Percentiles rank a stretch among this genome's conserved stretches.
Conservation (phyloP, 2,888 invertebrate species). For the Dendrolimus houi region DNA sequence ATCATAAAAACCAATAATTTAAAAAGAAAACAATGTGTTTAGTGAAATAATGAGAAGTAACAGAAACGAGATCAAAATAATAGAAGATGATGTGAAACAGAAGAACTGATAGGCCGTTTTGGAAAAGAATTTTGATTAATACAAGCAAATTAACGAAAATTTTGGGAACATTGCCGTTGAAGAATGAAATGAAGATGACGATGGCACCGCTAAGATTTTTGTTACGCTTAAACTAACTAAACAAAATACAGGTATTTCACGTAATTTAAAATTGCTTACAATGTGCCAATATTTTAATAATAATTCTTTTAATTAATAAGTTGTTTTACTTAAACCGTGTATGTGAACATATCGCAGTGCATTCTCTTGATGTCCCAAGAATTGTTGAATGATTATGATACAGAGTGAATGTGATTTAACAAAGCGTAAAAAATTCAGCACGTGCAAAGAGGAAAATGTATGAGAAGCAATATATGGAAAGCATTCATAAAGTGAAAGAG, state of each 20-base stretch:
- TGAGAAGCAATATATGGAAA: constrained; percentile 71
- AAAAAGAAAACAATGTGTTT: constrained; percentile 38
- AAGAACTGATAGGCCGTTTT: constrained; percentile 76
- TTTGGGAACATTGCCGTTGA: constrained; percentile 49
- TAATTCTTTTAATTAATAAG: constrained; percentile 29
- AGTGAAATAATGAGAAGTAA: constrained; percentile 58
- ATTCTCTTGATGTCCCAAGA: constrained; percentile 52
- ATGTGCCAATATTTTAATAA: constrained; percentile 46
- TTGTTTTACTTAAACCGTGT: constrained; percentile 43
- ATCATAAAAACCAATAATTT: constrained; percentile 24
- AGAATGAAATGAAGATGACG: constrained; percentile 51
- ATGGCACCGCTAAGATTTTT: constrained; percentile 38
- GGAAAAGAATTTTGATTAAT: constrained; percentile 65
- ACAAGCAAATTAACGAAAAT: constrained; percentile 64
- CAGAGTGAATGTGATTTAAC: constrained; percentile 63
- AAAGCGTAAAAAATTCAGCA: constrained; percentile 69
- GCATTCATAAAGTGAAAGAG: constrained; percentile 68
- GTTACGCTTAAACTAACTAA: constrained; percentile 35
- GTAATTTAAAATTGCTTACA: constrained; percentile 31
- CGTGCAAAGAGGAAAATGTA: constrained; percentile 71
- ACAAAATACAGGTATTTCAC: constrained; percentile 26
- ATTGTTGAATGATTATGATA: constrained; percentile 56
- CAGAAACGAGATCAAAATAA: constrained; percentile 52
- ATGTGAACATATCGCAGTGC: constrained; percentile 62
- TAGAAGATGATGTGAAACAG: constrained; percentile 56